Evolutionary conservation across 2,888 invertebrate genomes (phyloP).

Genomic region (Antheraea assamensis): DNA sequence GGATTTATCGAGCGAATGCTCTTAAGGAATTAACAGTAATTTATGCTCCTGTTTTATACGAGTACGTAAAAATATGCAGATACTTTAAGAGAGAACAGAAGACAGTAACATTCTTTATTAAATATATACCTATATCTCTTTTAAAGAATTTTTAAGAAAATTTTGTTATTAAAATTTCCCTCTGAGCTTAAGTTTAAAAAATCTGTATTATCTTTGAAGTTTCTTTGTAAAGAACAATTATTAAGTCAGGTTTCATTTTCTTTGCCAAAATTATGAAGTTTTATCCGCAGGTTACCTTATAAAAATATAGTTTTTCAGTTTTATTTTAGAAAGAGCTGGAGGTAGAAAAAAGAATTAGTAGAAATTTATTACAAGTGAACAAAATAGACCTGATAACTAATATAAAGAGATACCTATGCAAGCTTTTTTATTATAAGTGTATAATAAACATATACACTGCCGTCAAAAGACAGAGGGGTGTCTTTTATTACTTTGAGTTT

Average conservation of each 20-base stretch:
- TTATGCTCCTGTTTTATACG: conserved; percentile 30
- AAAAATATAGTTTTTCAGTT: background rate
- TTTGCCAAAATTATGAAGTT: background rate
- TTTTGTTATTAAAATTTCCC: background rate
- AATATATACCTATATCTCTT: background rate
- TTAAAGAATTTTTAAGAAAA: background rate
- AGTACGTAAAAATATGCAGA: conserved; percentile 15
- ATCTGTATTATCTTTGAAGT: background rate
- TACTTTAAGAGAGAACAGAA: conserved; percentile 6
- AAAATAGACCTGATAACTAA: too few relatives aligned
- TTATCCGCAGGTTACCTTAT: background rate
- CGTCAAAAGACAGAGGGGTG: too few relatives aligned
- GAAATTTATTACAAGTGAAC: background rate
- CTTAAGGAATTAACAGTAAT: conserved; percentile 38
- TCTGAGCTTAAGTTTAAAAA: background rate
- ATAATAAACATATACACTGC: too few relatives aligned
- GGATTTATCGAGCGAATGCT: conserved; percentile 36
- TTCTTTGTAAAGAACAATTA: background rate
- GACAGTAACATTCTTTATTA: background rate
- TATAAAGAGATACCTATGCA: too few relatives aligned
- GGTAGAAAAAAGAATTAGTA: background rate
- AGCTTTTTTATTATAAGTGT: too few relatives aligned
- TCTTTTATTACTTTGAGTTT: too few relatives aligned
- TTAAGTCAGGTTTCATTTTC: background rate
- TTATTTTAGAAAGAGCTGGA: background rate